Percentiles rank a stretch among this genome's conserved stretches.
Evolutionary conservation across 2,888 invertebrate species (phyloP).

Genomic region (Mystacides longicornis): DNA sequence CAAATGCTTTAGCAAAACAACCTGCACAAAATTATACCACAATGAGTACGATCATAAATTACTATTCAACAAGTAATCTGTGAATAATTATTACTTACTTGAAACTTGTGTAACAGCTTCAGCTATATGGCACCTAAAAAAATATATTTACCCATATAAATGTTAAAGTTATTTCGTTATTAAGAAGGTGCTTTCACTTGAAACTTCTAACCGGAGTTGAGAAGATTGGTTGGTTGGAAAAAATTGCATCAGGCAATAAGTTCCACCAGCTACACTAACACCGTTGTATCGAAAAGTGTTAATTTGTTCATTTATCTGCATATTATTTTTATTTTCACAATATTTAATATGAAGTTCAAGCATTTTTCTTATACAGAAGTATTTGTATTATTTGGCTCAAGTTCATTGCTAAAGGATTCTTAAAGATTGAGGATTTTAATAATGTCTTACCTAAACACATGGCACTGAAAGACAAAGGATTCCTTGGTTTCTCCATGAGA

Average conservation of each 20-base stretch:
- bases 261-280: no score
- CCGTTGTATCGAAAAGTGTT: no score
- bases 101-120: slow-evolving; percentile 81
- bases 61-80: background rate
- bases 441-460: slow-evolving; percentile 78
- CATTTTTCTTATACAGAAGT: background rate
- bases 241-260: no score
- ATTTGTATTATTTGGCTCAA: slow-evolving; percentile 33
- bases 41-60: background rate
- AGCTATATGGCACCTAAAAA: slow-evolving; percentile 72
- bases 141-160: no score
- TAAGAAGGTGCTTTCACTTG: no score
- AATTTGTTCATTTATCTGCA: no score
- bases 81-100: no score
- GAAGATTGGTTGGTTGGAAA: no score
- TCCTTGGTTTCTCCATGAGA: slow-evolving; percentile 86
- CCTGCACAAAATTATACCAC: slow-evolving; percentile 43
- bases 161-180: no score
- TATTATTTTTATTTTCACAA: no score
- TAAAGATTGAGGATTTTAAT: background rate
- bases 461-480: slow-evolving; percentile 90
- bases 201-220: no score
- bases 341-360: no score
- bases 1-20: slow-evolving; percentile 93
- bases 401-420: background rate